Conservation (phyloP, 2,113 vertebrate species). For the Baryphthengus martii region DNA sequence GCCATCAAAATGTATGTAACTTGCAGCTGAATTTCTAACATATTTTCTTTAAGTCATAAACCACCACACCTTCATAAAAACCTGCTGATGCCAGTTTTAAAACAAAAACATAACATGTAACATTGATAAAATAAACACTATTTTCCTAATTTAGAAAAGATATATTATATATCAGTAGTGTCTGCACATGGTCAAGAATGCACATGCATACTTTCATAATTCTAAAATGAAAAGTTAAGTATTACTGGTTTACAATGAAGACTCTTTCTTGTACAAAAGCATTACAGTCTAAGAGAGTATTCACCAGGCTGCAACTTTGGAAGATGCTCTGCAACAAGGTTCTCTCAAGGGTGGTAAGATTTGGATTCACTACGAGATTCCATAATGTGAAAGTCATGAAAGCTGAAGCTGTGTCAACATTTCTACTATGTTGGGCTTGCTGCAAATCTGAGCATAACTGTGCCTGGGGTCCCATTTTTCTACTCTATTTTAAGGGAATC, state of each 20-base stretch:
- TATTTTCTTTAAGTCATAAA: neutral
- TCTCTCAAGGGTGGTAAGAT: neutral
- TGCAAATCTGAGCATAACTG: neutral
- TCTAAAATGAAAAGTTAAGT: neutral
- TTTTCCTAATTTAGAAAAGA: neutral
- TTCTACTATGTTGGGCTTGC: neutral
- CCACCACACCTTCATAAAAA: neutral
- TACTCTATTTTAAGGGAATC: neutral
- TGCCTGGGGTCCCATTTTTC: neutral
- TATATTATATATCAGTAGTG: neutral
- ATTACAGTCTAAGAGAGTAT: neutral
- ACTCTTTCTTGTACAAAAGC: neutral
- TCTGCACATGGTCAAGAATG: neutral
- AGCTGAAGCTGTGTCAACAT: neutral
- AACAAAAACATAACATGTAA: neutral
- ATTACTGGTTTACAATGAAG: neutral
- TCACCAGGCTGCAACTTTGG: neutral
- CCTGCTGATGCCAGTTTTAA: neutral
- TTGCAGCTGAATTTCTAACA: neutral
- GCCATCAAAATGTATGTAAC: neutral
- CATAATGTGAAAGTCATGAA: neutral
- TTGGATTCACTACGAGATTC: neutral
- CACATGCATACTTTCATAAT: neutral
- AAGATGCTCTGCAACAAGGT: neutral
- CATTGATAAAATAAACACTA: neutral